Percentiles rank a stretch among this genome's conserved stretches.
phyloP scores from a whole-genome alignment of 2,888 invertebrate genomes.

The Epistrophe eligans region DNA sequence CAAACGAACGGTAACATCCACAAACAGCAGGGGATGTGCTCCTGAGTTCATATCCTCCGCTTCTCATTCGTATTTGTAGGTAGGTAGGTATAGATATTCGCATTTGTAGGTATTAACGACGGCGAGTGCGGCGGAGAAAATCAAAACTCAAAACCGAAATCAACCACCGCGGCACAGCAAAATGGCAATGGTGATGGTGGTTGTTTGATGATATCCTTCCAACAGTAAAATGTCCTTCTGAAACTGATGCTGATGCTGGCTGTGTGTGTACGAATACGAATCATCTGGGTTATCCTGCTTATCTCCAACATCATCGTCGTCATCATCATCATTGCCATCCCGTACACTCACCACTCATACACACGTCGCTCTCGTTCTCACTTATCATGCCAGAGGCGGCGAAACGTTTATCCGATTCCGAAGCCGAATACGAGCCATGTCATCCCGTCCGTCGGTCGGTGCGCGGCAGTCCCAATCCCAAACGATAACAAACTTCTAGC shows the following conservation, averaged over 20 bases:
- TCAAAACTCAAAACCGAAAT: constrained; percentile 32
- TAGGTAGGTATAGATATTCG: too few relatives aligned
- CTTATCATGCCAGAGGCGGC: constrained; percentile 70
- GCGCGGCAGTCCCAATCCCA: constrained; percentile 49
- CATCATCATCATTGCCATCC: constrained; percentile 52
- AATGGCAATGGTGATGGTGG: constrained; percentile 58
- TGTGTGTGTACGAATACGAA: constrained; percentile 71
- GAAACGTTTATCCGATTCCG: constrained; percentile 71
- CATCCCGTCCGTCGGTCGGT: constrained; percentile 51
- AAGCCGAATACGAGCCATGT: constrained; percentile 42
- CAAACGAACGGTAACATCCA: constrained; percentile 77
- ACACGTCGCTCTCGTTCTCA: constrained; percentile 58
- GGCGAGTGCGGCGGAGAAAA: constrained; percentile 17
- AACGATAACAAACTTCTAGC: constrained; percentile 55
- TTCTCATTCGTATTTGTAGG: constrained; percentile 64
- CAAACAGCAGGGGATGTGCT: constrained; percentile 81
- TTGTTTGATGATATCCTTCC: constrained; percentile 76
- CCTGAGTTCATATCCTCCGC: constrained; percentile 73
- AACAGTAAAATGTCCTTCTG: constrained; percentile 76
- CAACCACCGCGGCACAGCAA: constrained; percentile 62
- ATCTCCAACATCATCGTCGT: constrained; percentile 54
- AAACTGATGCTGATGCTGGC: constrained; percentile 45
- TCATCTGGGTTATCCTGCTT: constrained; percentile 72
- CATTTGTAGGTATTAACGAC: not conserved
- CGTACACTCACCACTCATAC: constrained; percentile 58